These are phyloP conservation scores for Eilema griseolum DNA, from an alignment of 2,888 invertebrate species.

Conservation along the genomic window DNA sequence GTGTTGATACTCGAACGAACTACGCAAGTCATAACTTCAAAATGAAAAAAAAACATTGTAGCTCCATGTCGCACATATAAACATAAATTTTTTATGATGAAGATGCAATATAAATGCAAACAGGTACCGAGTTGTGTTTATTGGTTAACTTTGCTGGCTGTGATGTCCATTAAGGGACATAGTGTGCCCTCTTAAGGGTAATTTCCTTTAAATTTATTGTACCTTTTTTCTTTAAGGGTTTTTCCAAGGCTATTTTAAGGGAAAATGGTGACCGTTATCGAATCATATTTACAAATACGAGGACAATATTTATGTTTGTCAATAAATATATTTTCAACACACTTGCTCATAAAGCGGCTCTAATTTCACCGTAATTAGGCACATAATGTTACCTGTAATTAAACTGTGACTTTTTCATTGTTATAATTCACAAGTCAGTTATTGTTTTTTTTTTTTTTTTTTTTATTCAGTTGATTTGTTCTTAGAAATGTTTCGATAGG, in stretches of 20 bases:
- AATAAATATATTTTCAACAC: neutral
- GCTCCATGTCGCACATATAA: no score
- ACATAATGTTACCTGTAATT: no score
- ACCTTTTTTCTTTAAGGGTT: neutral
- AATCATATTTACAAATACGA: neutral
- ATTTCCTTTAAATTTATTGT: slow-evolving; percentile 1
- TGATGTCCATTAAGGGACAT: slow-evolving; percentile 31
- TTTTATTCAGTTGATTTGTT: no score
- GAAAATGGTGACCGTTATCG: neutral
- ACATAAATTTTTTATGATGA: neutral
- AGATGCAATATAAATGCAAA: slow-evolving; percentile 38
- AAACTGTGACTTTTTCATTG: no score
- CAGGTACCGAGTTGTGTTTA: slow-evolving; percentile 34
- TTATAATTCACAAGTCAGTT: no score
- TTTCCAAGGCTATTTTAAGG: neutral
- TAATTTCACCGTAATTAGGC: no score
- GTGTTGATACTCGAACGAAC: no score
- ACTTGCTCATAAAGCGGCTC: no score
- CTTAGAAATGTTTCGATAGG: no score
- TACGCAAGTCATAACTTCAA: no score
- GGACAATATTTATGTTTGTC: neutral
- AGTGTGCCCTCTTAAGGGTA: neutral
- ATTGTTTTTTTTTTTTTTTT: no score
- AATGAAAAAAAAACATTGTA: no score
- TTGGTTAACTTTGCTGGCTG: slow-evolving; percentile 27